Base-by-base conservation (phyloP, 2,113 vertebrate species). In the Plectropomus leopardus region DNA sequence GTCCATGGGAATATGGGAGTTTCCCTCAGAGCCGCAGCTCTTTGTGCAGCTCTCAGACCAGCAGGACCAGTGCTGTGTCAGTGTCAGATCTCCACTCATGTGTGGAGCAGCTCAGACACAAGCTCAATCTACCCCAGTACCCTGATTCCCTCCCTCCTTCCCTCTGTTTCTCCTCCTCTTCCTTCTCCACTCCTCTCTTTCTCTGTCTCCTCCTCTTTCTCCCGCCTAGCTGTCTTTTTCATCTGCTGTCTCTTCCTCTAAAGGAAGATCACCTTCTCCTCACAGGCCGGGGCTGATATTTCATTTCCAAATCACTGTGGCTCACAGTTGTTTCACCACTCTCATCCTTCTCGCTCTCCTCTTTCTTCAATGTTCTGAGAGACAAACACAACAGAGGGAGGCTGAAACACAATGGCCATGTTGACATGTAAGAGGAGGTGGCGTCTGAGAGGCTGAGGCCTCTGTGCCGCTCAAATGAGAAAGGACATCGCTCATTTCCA, bases 401-500 rank as follows among this genome's bases (percentile, higher is more conserved):
- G 45, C 69, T 15, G 61, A 59, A 53, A 70, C 77, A 81, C 83
- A 83, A 75, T 44, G 67, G 58, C 28, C 67, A 42, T 42, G 72
- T 82, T 86, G 90, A 89, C 87, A 82, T 82, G 70, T 89, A 87
- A 89, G 83, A 81, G 80, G 82, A 85, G 72, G 68, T 81, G 92
- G 81, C 75, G n/a, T 91, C 75, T 77, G 82, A 75, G 78, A 73
- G 87, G 78, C 82, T 58, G 66, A 76, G 90, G 83, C 86, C 89
- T 76, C 79, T 21, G 70, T 71, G 85, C 76, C 71, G 66, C 92
- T 92, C 91, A 94, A 96, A 95, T 92, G 91, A 94, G 88, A 93
- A 91, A 91, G 92, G 93, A 95, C 94, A 92, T 94, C 87, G 86
- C 92, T 95, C 95, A 94, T 96, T 95, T 95, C 92, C 93, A 93